Evolutionary conservation across 1,140 invertebrate genomes (phyloP).

Genomic region (Drosophila simulans): DNA sequence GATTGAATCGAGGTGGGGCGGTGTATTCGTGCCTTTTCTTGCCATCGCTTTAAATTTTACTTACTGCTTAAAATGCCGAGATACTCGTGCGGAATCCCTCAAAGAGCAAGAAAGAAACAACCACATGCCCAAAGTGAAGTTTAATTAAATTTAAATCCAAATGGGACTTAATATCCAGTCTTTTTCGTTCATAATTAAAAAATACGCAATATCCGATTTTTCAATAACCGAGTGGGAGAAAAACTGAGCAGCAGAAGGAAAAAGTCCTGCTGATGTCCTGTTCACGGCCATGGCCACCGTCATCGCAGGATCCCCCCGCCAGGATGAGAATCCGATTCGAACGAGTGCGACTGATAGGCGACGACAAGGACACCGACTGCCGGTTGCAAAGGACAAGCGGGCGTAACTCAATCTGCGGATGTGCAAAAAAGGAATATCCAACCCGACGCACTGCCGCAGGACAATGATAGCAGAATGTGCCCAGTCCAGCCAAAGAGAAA

Average conservation of each 20-base stretch:
- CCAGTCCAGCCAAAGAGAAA: constrained; percentile 9
- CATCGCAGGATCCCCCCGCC: constrained; percentile 6
- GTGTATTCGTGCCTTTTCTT: constrained; percentile 3
- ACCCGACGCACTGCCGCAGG: constrained; percentile 48
- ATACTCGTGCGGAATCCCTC: constrained; percentile 5
- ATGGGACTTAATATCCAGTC: constrained; percentile 59
- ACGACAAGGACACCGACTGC: constrained; percentile 46
- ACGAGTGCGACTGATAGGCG: constrained; percentile 53
- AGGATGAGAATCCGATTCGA: constrained; percentile 29
- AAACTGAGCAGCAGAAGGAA: constrained; percentile 2
- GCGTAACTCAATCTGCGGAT: constrained; percentile 71
- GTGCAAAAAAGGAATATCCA: constrained; percentile 65
- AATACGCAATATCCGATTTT: constrained; percentile 73
- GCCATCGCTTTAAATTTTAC: constrained; percentile 27
- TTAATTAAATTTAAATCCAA: constrained; percentile 65
- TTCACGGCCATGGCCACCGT: constrained; percentile 41
- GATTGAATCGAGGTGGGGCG: neutral
- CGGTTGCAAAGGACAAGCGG: constrained; percentile 49
- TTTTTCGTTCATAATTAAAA: constrained; percentile 65
- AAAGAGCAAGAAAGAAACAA: constrained; percentile 13
- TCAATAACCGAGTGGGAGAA: constrained; percentile 51
- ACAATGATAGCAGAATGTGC: constrained; percentile 55
- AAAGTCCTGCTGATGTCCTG: constrained; percentile 6
- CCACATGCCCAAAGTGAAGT: constrained; percentile 15
- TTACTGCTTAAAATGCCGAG: constrained; percentile 3